phyloP scores from a whole-genome alignment of 2,113 vertebrate species.

The Prinia subflava region DNA sequence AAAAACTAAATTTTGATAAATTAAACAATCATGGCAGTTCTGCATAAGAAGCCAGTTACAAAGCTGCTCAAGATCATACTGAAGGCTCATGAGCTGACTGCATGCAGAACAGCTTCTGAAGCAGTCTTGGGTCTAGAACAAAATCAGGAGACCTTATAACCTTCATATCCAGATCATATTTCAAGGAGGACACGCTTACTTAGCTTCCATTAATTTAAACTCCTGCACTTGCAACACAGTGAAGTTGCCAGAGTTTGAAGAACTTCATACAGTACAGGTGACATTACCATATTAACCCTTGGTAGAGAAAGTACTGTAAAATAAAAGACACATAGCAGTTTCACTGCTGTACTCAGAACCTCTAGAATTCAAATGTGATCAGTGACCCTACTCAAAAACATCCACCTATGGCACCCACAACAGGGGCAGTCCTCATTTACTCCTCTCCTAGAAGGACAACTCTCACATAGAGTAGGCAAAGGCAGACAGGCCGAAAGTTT shows the following conservation, averaged over 20 bases:
- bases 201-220: neutral
- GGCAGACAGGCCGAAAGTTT: neutral
- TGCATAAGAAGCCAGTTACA: neutral
- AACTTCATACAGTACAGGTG: neutral
- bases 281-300: neutral
- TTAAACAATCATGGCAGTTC: neutral
- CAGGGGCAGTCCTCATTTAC: neutral
- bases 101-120: neutral
- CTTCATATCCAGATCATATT: neutral
- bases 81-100: neutral
- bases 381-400: rapidly evolving
- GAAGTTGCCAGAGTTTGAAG: neutral
- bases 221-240: neutral
- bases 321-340: rapidly evolving
- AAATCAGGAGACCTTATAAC: neutral
- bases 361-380: neutral
- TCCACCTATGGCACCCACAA: neutral
- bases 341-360: neutral
- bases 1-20: neutral
- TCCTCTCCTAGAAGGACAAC: neutral
- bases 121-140: neutral
- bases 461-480: neutral
- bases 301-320: neutral
- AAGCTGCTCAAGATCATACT: neutral
- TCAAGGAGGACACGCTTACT: neutral